phyloP scores from a whole-genome alignment of 2,797 vertebrate genomes.

The Typhlichthys eigenmanni region DNA sequence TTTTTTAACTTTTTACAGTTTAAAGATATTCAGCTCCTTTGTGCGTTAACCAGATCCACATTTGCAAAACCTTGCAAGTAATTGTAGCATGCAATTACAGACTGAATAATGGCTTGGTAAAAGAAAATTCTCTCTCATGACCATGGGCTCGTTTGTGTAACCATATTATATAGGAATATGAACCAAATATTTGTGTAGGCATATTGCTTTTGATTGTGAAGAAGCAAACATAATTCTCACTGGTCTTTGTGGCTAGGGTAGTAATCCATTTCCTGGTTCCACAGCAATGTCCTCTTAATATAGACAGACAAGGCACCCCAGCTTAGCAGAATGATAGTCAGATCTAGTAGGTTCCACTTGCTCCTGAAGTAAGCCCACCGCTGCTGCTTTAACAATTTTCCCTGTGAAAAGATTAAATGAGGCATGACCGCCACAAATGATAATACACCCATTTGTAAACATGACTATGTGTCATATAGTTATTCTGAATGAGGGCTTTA shows the following conservation, averaged over 20 bases:
- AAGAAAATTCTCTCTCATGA: too few species aligned
- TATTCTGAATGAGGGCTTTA: too few species aligned
- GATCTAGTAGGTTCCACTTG: constrained; percentile 89
- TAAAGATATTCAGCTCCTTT: too few species aligned
- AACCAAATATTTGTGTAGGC: too few species aligned
- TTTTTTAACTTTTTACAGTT: too few species aligned
- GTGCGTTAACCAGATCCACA: too few species aligned
- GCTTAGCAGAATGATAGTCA: constrained; percentile 85
- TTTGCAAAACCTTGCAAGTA: too few species aligned
- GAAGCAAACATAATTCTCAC: constrained; percentile 65
- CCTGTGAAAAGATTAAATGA: constrained; percentile 68
- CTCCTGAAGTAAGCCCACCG: constrained; percentile 84
- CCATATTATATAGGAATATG: too few species aligned
- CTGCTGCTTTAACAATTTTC: constrained; percentile 80
- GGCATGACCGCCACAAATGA: not conserved
- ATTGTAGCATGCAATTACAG: too few species aligned
- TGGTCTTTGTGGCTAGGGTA: constrained; percentile 81
- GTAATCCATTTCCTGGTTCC: constrained; percentile 78
- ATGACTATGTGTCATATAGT: not conserved
- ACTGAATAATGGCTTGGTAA: too few species aligned
- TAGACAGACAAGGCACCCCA: constrained; percentile 86
- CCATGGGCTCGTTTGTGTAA: too few species aligned
- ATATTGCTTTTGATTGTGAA: not conserved
- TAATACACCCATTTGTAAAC: not conserved
- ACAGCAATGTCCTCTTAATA: constrained; percentile 81